Percentiles rank a stretch among this genome's conserved stretches.
These are phyloP conservation scores for Acanthornis magna DNA, from an alignment of 2,797 vertebrate species.

Conservation along the genomic window DNA sequence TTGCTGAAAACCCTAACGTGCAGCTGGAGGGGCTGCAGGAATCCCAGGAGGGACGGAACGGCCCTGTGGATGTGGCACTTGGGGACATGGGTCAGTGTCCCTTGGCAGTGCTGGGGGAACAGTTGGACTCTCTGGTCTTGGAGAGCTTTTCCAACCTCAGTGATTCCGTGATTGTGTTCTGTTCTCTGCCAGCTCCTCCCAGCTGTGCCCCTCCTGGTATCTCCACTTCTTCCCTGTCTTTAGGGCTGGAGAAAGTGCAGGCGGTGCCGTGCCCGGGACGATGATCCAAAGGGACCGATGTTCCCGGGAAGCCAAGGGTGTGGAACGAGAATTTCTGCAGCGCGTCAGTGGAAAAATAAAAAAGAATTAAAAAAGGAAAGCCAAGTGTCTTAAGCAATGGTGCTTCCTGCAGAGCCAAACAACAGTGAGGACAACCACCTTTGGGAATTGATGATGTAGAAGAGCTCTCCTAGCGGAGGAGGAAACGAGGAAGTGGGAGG, in stretches of 20 bases:
- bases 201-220: not conserved
- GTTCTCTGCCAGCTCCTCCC: not conserved
- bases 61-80: not conserved
- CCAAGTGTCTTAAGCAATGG: slow-evolving; percentile 51
- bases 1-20: not conserved
- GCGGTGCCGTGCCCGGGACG: accelerated
- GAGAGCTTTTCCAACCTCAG: not conserved
- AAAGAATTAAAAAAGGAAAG: not conserved
- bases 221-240: not conserved
- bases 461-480: not conserved
- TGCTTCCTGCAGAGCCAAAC: slow-evolving; percentile 60
- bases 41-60: not conserved
- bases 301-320: slow-evolving; percentile 23
- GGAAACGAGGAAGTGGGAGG: slow-evolving; percentile 56
- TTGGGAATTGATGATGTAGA: slow-evolving; percentile 53
- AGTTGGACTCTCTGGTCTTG: not conserved
- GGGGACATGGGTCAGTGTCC: not conserved
- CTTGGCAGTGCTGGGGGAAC: not conserved
- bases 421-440: slow-evolving; percentile 42
- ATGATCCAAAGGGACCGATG: not conserved
- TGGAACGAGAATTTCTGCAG: slow-evolving; percentile 1
- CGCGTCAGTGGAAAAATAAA: not conserved
- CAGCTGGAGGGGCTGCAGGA: not conserved
- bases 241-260: not conserved
- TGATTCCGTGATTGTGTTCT: accelerated